A percentile compares a stretch with the other conserved stretches of the same genome.
Evolutionary conservation across 2,888 invertebrate genomes (phyloP).

Genomic region (Parnassius mnemosyne): DNA sequence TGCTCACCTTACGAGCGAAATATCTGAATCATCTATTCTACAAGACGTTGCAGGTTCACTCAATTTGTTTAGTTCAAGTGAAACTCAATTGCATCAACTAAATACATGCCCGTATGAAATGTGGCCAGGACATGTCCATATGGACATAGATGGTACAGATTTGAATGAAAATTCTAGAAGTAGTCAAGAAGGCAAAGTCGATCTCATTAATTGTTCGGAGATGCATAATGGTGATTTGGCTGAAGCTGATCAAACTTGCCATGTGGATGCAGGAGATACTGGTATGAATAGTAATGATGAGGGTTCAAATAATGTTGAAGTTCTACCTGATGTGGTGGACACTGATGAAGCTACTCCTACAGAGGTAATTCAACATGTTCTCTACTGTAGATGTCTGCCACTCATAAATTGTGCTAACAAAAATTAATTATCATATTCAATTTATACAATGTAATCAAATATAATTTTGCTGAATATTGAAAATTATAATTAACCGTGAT

Average conservation of each 20-base stretch:
- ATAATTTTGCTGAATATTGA: not conserved
- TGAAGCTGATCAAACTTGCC: conserved; percentile 89
- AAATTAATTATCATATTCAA: conserved; percentile 32
- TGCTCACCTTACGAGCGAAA: conserved; percentile 45
- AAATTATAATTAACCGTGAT: conserved; percentile 3
- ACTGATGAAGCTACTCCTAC: conserved; percentile 75
- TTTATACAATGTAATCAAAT: conserved; percentile 7
- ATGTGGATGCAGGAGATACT: conserved; percentile 49
- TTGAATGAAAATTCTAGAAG: conserved; percentile 55
- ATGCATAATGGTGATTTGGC: conserved; percentile 88
- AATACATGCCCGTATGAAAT: conserved; percentile 65
- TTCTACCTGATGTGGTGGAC: conserved; percentile 73
- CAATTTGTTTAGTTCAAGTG: conserved; percentile 64
- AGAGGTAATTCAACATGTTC: conserved; percentile 74
- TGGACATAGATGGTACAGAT: conserved; percentile 58
- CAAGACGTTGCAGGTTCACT: conserved; percentile 75
- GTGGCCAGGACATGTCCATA: conserved; percentile 66
- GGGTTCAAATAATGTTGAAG: conserved; percentile 48
- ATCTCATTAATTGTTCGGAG: conserved; percentile 71
- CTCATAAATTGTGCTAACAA: conserved; percentile 64
- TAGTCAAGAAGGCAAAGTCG: conserved; percentile 68
- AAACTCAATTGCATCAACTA: conserved; percentile 61
- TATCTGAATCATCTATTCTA: conserved; percentile 58
- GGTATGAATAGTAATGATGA: conserved; percentile 42
- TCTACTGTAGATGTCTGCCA: conserved; percentile 74